Percentiles rank a stretch among this genome's conserved stretches.
Evolutionary conservation across 1,140 invertebrate species (phyloP).

Genomic region (Paramacrobiotus metropolitanus): DNA sequence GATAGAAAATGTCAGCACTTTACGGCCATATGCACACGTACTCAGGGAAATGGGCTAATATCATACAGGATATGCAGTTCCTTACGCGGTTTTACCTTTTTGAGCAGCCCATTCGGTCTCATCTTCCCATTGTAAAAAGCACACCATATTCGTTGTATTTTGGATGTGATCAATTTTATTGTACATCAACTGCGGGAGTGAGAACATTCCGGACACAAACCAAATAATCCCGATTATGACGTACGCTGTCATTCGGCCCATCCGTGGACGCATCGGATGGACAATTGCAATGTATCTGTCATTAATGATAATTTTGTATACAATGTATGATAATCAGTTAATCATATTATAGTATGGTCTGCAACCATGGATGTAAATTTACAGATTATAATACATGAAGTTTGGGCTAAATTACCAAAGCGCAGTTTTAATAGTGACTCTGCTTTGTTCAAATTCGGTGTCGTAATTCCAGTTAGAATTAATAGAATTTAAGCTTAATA

Average conservation of each 20-base stretch:
- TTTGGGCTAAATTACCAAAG: too few species aligned
- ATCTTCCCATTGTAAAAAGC: neutral
- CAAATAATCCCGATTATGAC: constrained; percentile 54
- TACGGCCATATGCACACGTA: too few species aligned
- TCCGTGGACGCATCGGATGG: constrained; percentile 53
- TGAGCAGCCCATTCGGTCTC: too few species aligned
- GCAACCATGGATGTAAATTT: too few species aligned
- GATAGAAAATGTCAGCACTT: too few species aligned
- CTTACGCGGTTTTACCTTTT: neutral
- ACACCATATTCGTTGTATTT: neutral
- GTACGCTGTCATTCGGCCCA: constrained; percentile 48
- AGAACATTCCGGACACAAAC: constrained; percentile 46
- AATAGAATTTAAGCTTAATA: too few species aligned
- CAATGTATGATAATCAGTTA: constrained; percentile 1
- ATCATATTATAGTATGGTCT: too few species aligned
- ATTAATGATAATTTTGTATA: constrained; percentile 14
- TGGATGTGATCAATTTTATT: constrained; percentile 24
- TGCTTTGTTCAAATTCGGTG: too few species aligned
- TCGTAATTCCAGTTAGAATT: too few species aligned
- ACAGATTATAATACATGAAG: too few species aligned
- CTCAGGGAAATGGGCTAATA: too few species aligned
- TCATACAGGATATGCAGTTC: neutral
- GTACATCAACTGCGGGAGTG: constrained; percentile 54
- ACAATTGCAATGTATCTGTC: constrained; percentile 74
- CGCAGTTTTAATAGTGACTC: too few species aligned